Evolutionary conservation across 2,113 vertebrate species (phyloP).

Genomic region (Microtus ochrogaster): DNA sequence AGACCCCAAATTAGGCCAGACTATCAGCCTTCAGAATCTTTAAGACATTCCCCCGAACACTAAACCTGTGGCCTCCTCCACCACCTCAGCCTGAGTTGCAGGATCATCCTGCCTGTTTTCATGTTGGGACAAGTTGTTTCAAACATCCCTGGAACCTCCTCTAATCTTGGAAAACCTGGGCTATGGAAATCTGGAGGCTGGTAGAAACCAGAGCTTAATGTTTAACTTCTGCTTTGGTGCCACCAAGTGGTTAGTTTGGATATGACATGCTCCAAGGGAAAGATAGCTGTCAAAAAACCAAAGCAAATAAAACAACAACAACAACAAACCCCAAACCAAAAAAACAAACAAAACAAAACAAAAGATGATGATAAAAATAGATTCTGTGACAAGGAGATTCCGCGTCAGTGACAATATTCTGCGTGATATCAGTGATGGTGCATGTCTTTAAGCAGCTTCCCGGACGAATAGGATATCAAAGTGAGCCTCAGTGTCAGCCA

Average conservation of each 20-base stretch:
- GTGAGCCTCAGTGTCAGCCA: background rate
- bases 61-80: background rate
- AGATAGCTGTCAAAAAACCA: background rate
- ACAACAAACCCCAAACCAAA: too few species aligned
- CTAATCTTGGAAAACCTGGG: background rate
- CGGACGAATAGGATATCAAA: background rate
- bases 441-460: background rate
- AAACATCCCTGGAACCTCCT: background rate
- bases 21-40: background rate
- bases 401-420: background rate
- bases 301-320: too few species aligned
- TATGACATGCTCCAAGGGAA: background rate
- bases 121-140: background rate
- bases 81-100: background rate
- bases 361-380: background rate
- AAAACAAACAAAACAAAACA: too few species aligned
- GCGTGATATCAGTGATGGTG: background rate
- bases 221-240: constrained; percentile 66
- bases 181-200: background rate
- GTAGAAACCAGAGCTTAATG: background rate
- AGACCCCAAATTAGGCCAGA: background rate
- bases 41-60: background rate
- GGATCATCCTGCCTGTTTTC: background rate
- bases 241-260: constrained; percentile 69
- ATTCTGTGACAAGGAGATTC: background rate